phyloP scores from a whole-genome alignment of 2,888 invertebrate species.

The Rotaria magnacalcarata region DNA sequence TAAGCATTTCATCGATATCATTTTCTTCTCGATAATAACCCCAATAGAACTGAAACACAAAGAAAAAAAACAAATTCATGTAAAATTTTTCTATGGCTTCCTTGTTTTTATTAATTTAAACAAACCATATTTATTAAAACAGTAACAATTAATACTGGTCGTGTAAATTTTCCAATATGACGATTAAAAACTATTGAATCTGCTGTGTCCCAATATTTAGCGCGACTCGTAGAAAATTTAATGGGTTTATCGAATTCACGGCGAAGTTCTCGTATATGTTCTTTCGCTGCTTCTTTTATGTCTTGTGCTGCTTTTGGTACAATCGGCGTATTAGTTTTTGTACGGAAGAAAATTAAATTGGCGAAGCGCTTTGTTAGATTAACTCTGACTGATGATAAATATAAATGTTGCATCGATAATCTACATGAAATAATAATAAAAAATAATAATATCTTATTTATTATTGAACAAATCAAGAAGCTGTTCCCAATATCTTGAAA shows the following conservation, averaged over 20 bases:
- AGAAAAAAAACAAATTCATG: too few relatives aligned
- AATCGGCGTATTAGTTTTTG: background rate
- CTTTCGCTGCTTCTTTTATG: slow-evolving; percentile 15
- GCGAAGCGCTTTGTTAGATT: background rate
- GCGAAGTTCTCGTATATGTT: slow-evolving; percentile 6
- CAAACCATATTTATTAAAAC: background rate
- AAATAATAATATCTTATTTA: too few relatives aligned
- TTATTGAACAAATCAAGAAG: background rate
- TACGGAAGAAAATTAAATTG: background rate
- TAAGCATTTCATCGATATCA: background rate
- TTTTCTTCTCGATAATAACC: slow-evolving; percentile 32
- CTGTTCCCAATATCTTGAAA: background rate
- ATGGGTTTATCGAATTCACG: slow-evolving; percentile 21
- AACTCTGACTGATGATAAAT: background rate
- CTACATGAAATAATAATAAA: background rate
- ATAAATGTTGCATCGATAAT: background rate
- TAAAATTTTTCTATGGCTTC: background rate
- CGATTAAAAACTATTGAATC: slow-evolving; percentile 17
- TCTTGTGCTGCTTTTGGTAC: background rate
- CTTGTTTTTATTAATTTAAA: background rate
- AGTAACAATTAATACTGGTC: slow-evolving; percentile 9
- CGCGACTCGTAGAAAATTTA: background rate
- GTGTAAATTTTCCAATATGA: slow-evolving; percentile 14
- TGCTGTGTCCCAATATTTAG: slow-evolving; percentile 15
- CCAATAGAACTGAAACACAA: slow-evolving; percentile 2